Conservation (phyloP, 2,888 invertebrate species). For the Trachelus tabidus region DNA sequence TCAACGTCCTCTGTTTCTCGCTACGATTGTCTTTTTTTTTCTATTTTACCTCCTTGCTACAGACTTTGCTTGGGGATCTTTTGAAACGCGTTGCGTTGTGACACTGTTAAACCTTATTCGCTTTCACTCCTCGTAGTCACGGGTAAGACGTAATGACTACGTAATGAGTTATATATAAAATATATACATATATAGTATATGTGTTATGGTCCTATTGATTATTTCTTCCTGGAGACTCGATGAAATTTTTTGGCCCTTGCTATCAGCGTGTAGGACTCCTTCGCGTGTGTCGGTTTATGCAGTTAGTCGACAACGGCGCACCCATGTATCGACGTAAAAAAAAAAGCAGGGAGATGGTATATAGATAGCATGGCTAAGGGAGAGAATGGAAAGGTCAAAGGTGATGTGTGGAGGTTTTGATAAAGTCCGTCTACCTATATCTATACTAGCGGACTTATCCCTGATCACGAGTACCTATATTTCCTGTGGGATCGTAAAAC, state of each 20-base stretch:
- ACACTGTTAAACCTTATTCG: background rate
- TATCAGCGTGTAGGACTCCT: background rate
- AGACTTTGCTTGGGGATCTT: background rate
- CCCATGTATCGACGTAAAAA: constrained; percentile 21
- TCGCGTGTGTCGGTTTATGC: background rate
- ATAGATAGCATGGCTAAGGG: background rate
- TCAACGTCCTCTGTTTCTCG: background rate
- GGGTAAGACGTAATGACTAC: background rate
- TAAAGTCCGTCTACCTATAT: background rate
- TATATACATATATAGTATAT: no score
- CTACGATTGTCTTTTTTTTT: background rate
- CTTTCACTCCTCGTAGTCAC: background rate
- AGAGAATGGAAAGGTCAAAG: background rate
- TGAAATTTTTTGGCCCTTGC: background rate
- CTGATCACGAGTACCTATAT: background rate
- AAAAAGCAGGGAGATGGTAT: background rate
- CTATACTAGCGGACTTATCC: background rate
- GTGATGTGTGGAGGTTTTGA: background rate
- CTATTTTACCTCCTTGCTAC: background rate
- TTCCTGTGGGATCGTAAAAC: background rate
- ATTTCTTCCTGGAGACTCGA: background rate
- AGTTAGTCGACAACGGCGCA: constrained; percentile 16
- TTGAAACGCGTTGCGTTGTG: background rate
- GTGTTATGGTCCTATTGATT: background rate
- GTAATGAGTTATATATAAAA: no score